Evolutionary conservation across 2,797 vertebrate species (phyloP).

Genomic region (Anolis apletophallus): DNA sequence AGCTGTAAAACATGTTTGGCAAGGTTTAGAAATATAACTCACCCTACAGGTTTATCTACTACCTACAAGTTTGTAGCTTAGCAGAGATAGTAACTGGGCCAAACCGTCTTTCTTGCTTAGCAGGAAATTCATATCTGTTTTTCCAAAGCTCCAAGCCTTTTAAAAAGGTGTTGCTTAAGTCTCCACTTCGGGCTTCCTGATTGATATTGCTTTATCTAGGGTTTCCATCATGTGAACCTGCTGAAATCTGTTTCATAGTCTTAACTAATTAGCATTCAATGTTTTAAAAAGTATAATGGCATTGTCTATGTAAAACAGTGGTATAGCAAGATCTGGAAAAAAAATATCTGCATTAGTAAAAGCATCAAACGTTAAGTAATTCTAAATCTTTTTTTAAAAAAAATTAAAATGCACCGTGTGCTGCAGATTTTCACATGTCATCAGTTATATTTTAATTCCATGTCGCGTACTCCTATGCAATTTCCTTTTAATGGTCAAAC

Average conservation of each 20-base stretch:
- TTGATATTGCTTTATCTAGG: background rate
- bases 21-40: background rate
- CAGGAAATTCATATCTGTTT: background rate
- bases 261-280: background rate
- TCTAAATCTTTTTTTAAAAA: background rate
- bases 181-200: background rate
- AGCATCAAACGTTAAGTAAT: background rate
- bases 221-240: background rate
- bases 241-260: background rate
- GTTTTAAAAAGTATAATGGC: background rate
- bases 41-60: background rate
- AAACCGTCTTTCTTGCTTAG: background rate
- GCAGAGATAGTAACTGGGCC: background rate
- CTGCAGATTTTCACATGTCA: background rate
- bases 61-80: background rate
- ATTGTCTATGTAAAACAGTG: background rate
- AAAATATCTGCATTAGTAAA: background rate
- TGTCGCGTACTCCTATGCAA: background rate
- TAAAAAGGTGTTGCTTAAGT: constrained; percentile 8
- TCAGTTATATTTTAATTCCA: background rate
- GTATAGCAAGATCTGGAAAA: background rate
- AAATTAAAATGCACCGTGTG: background rate
- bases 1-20: background rate
- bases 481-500: background rate
- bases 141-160: background rate